These are phyloP conservation scores for Hecatera dysodea DNA, from an alignment of 2,888 invertebrate genomes.

Conservation along the genomic window DNA sequence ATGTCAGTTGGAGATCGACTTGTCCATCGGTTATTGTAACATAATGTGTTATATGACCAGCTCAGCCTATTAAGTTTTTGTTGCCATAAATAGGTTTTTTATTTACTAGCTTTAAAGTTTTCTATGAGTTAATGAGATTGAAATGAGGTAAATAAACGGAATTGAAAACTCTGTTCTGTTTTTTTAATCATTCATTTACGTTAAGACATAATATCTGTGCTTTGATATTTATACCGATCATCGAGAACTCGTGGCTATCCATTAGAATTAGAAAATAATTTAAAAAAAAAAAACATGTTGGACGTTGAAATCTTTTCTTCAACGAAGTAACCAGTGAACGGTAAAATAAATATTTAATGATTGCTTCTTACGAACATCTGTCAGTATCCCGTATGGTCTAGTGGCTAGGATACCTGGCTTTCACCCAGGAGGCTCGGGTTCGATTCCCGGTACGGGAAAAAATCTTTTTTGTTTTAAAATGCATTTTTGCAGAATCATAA, in stretches of 20 bases:
- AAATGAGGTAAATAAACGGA: slow-evolving; percentile 3
- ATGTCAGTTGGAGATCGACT: slow-evolving; percentile 67
- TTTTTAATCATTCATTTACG: not conserved
- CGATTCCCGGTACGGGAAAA: slow-evolving; percentile 94
- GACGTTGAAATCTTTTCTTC: slow-evolving; percentile 79
- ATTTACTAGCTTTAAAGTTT: slow-evolving; percentile 43
- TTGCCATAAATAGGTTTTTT: slow-evolving; percentile 29
- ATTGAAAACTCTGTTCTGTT: not conserved
- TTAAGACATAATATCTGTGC: not conserved
- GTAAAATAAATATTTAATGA: not conserved
- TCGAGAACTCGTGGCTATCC: not conserved
- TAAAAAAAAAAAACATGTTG: not conserved
- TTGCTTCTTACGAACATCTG: rapidly evolving
- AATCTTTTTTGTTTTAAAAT: slow-evolving; percentile 38
- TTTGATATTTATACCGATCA: not conserved
- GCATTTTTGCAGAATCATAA: too few species aligned
- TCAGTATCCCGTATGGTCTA: slow-evolving; percentile 91
- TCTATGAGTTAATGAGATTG: slow-evolving; percentile 29
- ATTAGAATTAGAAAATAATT: not conserved
- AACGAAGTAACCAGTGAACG: not conserved
- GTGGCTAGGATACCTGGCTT: slow-evolving; percentile 94
- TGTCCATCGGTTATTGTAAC: slow-evolving; percentile 33
- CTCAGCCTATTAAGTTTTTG: slow-evolving; percentile 34
- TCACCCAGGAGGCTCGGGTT: slow-evolving; percentile 94
- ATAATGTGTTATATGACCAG: slow-evolving; percentile 34